A percentile compares a stretch with the other conserved stretches of the same genome.
These are phyloP conservation scores for Falcunculus frontatus DNA, from an alignment of 2,113 vertebrate genomes.

Conservation along the genomic window DNA sequence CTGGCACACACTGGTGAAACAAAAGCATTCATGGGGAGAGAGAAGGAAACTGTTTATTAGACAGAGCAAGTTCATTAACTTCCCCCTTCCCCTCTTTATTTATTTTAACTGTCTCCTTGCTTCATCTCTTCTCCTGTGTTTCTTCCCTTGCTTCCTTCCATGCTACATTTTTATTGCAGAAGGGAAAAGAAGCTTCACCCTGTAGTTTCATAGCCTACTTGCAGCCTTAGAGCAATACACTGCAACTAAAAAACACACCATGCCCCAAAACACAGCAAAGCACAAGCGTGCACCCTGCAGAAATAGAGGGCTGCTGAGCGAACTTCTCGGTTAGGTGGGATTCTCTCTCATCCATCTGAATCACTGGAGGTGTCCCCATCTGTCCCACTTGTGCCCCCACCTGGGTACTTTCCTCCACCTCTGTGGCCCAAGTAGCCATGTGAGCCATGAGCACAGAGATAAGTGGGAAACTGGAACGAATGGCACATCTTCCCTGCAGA, in stretches of 20 bases:
- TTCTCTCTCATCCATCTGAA: not conserved
- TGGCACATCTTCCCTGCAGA: not conserved
- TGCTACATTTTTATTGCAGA: not conserved
- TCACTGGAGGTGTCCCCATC: fast-evolving
- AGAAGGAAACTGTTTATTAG: slow-evolving; percentile 37
- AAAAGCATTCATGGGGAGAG: not conserved
- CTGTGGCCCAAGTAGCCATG: not conserved
- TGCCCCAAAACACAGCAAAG: not conserved
- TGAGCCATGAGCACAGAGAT: not conserved
- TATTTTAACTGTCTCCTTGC: slow-evolving; percentile 6
- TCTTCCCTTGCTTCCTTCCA: not conserved
- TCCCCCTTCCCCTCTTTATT: not conserved
- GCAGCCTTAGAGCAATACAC: not conserved
- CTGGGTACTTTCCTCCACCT: not conserved
- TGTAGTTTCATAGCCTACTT: not conserved
- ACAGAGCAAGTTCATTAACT: not conserved
- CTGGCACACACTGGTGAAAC: not conserved
- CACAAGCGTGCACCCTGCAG: not conserved
- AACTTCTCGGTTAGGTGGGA: fast-evolving
- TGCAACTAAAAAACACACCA: fast-evolving
- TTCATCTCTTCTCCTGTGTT: not conserved
- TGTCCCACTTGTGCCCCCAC: fast-evolving
- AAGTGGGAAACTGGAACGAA: not conserved
- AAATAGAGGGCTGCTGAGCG: not conserved
- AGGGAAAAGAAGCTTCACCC: not conserved